phyloP scores from a whole-genome alignment of 2,888 invertebrate species.

The Blomia tropicalis region DNA sequence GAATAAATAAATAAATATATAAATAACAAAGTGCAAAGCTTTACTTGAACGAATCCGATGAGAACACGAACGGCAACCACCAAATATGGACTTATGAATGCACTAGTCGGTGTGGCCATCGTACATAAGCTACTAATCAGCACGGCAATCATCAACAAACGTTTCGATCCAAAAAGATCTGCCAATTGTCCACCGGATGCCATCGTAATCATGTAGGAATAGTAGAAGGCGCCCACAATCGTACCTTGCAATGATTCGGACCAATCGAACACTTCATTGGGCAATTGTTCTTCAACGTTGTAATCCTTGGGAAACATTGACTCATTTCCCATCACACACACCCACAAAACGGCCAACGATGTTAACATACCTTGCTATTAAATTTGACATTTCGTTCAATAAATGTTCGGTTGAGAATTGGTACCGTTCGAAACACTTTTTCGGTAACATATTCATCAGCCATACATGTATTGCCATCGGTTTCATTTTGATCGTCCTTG shows the following conservation, averaged over 20 bases:
- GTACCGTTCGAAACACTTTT: too few species aligned
- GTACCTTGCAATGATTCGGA: slow-evolving; percentile 28
- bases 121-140: slow-evolving; percentile 27
- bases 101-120: slow-evolving; percentile 26
- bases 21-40: background rate
- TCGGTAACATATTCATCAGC: background rate
- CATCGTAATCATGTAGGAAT: slow-evolving; percentile 29
- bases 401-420: too few species aligned
- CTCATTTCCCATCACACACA: too few species aligned
- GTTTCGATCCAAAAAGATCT: slow-evolving; percentile 27
- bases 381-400: too few species aligned
- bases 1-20: background rate
- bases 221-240: slow-evolving; percentile 30
- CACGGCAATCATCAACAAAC: slow-evolving; percentile 26
- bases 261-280: slow-evolving; percentile 27
- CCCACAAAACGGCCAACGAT: too few species aligned
- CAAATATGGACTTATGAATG: slow-evolving; percentile 22
- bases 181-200: slow-evolving; percentile 29
- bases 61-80: slow-evolving; percentile 27
- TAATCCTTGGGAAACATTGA: too few species aligned
- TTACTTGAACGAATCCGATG: slow-evolving; percentile 28
- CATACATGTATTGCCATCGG: background rate
- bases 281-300: background rate
- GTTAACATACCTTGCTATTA: too few species aligned
- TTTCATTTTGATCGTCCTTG: slow-evolving; percentile 21